Base-by-base conservation (phyloP, 2,888 invertebrate genomes). In the Dasysyrphus tricinctus region DNA sequence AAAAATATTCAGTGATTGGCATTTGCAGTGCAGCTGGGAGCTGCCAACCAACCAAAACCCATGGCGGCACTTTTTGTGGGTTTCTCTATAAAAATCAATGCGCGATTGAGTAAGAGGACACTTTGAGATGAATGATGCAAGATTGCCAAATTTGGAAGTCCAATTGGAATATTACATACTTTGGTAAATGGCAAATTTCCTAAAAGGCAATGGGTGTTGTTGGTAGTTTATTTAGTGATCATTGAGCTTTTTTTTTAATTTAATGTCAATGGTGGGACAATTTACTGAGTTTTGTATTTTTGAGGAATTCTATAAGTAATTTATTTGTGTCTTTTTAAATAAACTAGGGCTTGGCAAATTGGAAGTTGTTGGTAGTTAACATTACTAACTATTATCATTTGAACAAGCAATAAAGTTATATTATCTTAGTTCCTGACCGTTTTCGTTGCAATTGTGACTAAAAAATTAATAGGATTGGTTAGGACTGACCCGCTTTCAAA, bases 1-100 rank as follows among this genome's bases (percentile, higher is more conserved):
- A 77, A 63, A 42, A 44, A 32, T 80, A 51, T 42, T 19, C 42
- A 72, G 54, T 77, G 84, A 85, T 80, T 85, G 84, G 77, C 76
- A 80, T 85, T 85, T 85, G 69, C 76, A 69, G 84, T 77, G 84
- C 80, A 73, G 76, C 80, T 80, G 84, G 84, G 76, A 77, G 76
- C 80, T 80, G 84, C 72, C 29, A n/a, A 75, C 80, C 80, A 59
- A n/a, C n/a, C n/a, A n/a, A n/a, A 75, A 75, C 54, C 72, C 65
- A 76, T 80, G 75, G 70, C 75, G 75, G 75, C 57, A 37, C 37
- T 59, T 51, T 70, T 44, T 73, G 63, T 32, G 44, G 16, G 29
- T n/a, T 65, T 44, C 16, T 49, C n/a, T 24, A 49, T 49, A 19
- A 49, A 67, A 49, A 67, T 49, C 51, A 69, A 37, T 56, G 37